phyloP scores from a whole-genome alignment of 2,113 vertebrate genomes.

The Lagopus muta region DNA sequence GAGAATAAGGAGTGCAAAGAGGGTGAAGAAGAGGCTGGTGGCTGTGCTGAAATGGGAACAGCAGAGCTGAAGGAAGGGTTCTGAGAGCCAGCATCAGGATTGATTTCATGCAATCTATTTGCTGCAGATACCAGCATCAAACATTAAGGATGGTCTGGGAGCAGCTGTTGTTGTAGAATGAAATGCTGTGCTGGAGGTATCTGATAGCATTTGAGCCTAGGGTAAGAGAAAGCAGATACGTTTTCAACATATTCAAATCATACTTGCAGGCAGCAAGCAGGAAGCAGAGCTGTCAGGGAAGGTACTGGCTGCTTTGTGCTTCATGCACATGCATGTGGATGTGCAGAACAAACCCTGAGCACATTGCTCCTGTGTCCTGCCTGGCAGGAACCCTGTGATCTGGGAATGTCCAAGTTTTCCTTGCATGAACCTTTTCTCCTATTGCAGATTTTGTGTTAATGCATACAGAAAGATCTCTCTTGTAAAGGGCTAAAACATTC shows the following conservation, averaged over 20 bases:
- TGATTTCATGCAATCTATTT: not conserved
- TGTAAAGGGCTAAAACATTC: not conserved
- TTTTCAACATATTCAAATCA: not conserved
- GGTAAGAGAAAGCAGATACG: not conserved
- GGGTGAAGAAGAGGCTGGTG: not conserved
- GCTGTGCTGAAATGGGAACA: not conserved
- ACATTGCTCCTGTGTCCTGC: not conserved
- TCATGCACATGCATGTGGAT: rapidly evolving
- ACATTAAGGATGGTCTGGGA: not conserved
- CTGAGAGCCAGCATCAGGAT: not conserved
- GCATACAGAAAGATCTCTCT: not conserved
- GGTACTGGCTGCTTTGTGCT: not conserved
- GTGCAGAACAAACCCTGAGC: not conserved
- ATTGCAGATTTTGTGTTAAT: not conserved
- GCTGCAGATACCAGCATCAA: not conserved
- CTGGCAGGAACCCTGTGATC: not conserved
- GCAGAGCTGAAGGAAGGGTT: not conserved
- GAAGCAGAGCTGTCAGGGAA: not conserved
- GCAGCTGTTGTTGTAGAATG: not conserved
- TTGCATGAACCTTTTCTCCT: not conserved
- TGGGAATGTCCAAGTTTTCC: not conserved
- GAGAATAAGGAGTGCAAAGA: not conserved
- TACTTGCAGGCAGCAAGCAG: not conserved
- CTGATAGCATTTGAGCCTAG: not conserved
- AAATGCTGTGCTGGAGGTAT: not conserved